Evolutionary conservation across 1,140 invertebrate species (phyloP).

Genomic region (Drosophila teissieri): DNA sequence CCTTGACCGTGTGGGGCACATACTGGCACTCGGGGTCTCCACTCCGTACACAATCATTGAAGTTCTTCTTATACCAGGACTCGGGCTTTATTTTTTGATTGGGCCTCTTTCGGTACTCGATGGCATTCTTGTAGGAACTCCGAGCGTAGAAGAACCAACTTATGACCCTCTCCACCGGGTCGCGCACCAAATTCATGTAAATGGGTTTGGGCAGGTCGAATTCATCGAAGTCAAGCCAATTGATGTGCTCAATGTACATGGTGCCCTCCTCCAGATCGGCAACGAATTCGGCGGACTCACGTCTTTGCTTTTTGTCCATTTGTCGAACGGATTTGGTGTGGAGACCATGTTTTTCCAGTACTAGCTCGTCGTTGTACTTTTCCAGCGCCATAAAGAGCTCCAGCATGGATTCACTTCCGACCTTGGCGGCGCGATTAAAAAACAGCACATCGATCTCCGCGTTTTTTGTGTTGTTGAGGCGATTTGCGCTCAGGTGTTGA

Average conservation of each 20-base stretch:
- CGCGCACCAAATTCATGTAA: conserved; percentile 94
- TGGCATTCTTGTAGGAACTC: conserved; percentile 95
- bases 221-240: conserved; percentile 87
- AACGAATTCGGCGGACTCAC: conserved; percentile 45
- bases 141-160: conserved; percentile 94
- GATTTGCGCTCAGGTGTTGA: conserved; percentile 68
- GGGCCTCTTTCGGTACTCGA: conserved; percentile 92
- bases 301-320: conserved; percentile 26
- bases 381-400: conserved; percentile 89
- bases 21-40: conserved; percentile 94
- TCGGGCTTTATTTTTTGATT: conserved; percentile 92
- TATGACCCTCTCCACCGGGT: conserved; percentile 94
- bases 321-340: conserved; percentile 7
- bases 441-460: conserved; percentile 87
- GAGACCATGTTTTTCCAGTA: conserved; percentile 70
- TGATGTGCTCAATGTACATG: conserved; percentile 75
- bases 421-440: conserved; percentile 95
- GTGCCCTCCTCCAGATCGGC: conserved; percentile 54
- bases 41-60: conserved; percentile 93
- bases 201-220: conserved; percentile 92
- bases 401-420: conserved; percentile 94
- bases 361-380: conserved; percentile 51
- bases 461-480: conserved; percentile 91
- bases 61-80: conserved; percentile 95
- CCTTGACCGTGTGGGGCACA: conserved; percentile 91